Percentiles rank a stretch among this genome's conserved stretches.
Conservation (phyloP, 2,888 invertebrate species). For the Leptarthrus brevirostris region DNA sequence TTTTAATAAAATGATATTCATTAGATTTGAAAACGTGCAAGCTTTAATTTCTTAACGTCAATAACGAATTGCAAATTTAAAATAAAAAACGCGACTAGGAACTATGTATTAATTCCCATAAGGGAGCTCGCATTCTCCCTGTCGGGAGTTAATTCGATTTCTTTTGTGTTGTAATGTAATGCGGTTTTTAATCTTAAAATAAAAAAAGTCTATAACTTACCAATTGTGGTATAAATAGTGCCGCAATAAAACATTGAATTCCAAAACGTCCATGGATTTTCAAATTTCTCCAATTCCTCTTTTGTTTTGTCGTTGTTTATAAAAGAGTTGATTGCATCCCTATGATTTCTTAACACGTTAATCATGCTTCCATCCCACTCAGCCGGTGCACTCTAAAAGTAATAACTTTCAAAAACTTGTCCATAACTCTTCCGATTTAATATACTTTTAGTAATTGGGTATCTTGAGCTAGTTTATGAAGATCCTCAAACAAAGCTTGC, state of each 20-base stretch:
- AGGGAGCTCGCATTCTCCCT: no score
- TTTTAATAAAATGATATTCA: no score
- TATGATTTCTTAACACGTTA: constrained; percentile 70
- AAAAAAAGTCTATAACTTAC: no score
- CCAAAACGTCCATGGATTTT: constrained; percentile 82
- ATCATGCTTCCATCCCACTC: constrained; percentile 70
- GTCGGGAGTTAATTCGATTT: no score
- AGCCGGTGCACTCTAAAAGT: constrained; percentile 60
- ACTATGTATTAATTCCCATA: no score
- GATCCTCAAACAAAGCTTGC: constrained; percentile 60
- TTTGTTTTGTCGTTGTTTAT: constrained; percentile 58
- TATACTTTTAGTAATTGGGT: constrained; percentile 60
- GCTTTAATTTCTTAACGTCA: no score
- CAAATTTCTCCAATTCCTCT: constrained; percentile 61
- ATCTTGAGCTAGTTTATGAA: constrained; percentile 63
- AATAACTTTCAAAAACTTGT: constrained; percentile 17
- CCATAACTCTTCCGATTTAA: not conserved
- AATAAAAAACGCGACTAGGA: no score
- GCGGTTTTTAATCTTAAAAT: no score
- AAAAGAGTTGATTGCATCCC: constrained; percentile 66
- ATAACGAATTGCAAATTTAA: no score
- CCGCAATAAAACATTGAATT: constrained; percentile 88
- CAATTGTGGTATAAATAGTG: constrained; percentile 90
- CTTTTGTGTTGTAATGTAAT: no score
- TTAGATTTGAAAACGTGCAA: no score